Percentiles rank a stretch among this genome's conserved stretches.
Conservation (phyloP, 2,797 vertebrate genomes). For the Manis javanica region DNA sequence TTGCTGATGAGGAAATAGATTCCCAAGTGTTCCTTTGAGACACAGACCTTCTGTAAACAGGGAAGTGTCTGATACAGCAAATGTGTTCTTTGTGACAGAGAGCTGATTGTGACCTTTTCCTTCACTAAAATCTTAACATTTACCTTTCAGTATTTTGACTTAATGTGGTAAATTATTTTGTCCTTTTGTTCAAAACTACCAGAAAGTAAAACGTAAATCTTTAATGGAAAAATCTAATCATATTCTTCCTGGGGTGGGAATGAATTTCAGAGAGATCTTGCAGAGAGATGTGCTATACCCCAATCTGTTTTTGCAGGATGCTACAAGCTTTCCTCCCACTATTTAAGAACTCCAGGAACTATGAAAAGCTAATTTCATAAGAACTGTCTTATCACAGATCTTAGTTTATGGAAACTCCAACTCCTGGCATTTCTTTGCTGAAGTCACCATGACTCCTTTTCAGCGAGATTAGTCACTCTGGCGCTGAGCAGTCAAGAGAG, state of each 20-base stretch:
- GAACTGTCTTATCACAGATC: not conserved
- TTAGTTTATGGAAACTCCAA: not conserved
- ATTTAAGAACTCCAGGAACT: not conserved
- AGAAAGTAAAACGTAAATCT: not conserved
- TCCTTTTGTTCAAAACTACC: constrained; percentile 3
- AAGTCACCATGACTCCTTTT: not conserved
- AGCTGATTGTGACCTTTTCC: not conserved
- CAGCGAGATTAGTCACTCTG: not conserved
- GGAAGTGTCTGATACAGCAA: not conserved
- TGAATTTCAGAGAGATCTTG: too few relatives aligned
- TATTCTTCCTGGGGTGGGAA: not conserved
- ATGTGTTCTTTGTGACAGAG: not conserved
- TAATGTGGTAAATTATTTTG: not conserved
- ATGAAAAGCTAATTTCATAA: not conserved
- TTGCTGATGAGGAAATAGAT: not conserved
- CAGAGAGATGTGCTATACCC: not conserved
- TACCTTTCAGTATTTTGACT: constrained; percentile 12
- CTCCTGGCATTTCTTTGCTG: not conserved
- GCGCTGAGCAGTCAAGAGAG: not conserved
- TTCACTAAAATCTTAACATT: not conserved
- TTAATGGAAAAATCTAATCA: not conserved
- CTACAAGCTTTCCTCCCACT: not conserved
- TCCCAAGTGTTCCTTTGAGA: not conserved
- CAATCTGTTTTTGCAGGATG: too few relatives aligned
- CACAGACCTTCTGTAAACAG: not conserved